Base-by-base conservation (phyloP, 2,797 vertebrate genomes). In the Intellagama lesueurii region DNA sequence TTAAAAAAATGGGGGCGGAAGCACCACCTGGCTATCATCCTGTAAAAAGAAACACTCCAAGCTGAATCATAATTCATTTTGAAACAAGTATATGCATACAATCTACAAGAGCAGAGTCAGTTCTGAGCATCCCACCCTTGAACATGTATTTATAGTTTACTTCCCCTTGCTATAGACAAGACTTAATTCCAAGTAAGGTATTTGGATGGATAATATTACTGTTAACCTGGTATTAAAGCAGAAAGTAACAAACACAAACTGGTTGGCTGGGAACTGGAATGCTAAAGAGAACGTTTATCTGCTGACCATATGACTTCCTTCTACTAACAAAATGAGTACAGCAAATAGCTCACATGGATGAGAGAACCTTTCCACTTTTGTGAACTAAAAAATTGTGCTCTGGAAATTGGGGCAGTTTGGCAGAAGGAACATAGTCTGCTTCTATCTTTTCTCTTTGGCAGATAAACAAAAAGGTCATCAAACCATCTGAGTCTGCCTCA, bases 301-400 rank as follows among this genome's bases (percentile, higher is more conserved):
- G 22, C 22, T 60, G 73, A n/a, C 69, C n/a, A 30, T 72, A 72
- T 30, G 28, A 72, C 30, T 72, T n/a, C 69, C 69, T 72, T 72
- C 22, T 9, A 72, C 75, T n/a, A 77, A 72, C 44, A 87, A 86
- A 76, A 12, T 64, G 4, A 68, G 3, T 76, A 24, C 5, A 86
- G 75, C 0, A 7, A 87, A 81, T 64, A 64, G 9, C 7, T 56
- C 9, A 91, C 83, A 88, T 0, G 1, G 14, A 73, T 1, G 0
- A 11, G 12, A 85, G 30, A 28, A 72, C 73, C 70, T 17, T 88
- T 89, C 80, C 81, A 19, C 7, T 79, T 77, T 82, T 77, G 82
- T n/a, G 77, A 93, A 86, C 60, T 26, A 68, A 78, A 66, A 56
- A 14, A 83, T 90, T 83, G 12, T 68, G 24, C 64, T 85, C 4